Evolutionary conservation across 2,797 vertebrate species (phyloP).

Genomic region (Xenopus petersii): DNA sequence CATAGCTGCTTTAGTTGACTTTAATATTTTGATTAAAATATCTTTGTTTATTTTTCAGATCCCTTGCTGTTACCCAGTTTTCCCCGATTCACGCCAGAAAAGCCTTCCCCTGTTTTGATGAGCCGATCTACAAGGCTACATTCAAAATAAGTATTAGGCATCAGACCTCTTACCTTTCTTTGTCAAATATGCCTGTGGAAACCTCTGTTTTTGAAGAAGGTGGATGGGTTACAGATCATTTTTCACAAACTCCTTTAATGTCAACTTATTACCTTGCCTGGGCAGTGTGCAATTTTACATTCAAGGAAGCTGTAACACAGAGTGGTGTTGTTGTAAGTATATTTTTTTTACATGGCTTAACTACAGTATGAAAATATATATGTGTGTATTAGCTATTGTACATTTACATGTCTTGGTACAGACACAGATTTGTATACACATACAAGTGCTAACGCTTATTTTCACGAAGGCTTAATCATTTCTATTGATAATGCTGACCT

Average conservation of each 20-base stretch:
- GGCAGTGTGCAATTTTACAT: conserved; percentile 92
- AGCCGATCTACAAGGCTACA: conserved; percentile 88
- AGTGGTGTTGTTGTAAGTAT: conserved; percentile 81
- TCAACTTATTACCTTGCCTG: conserved; percentile 90
- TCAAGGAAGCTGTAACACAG: conserved; percentile 76
- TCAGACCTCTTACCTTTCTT: conserved; percentile 80
- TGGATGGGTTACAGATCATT: conserved; percentile 81
- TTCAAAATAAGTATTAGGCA: conserved; percentile 85
- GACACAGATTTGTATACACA: no score
- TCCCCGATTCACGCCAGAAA: conserved; percentile 88
- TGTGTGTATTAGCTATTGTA: no score
- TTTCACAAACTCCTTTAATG: conserved; percentile 87
- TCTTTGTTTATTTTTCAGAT: conserved; percentile 60
- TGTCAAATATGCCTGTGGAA: conserved; percentile 89
- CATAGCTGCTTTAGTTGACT: background rate
- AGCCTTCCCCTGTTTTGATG: conserved; percentile 84
- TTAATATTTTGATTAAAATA: no score
- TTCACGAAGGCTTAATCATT: no score
- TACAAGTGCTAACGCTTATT: no score
- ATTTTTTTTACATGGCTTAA: conserved; percentile 5
- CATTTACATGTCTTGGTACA: no score
- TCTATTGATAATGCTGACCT: no score
- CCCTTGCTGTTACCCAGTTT: conserved; percentile 86
- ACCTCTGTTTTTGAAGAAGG: conserved; percentile 77
- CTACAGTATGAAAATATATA: no score